Evolutionary conservation across 1,140 invertebrate species (phyloP), one percentile per base, ranked within the genome.

Genomic region (Calosoma granatense): DNA sequence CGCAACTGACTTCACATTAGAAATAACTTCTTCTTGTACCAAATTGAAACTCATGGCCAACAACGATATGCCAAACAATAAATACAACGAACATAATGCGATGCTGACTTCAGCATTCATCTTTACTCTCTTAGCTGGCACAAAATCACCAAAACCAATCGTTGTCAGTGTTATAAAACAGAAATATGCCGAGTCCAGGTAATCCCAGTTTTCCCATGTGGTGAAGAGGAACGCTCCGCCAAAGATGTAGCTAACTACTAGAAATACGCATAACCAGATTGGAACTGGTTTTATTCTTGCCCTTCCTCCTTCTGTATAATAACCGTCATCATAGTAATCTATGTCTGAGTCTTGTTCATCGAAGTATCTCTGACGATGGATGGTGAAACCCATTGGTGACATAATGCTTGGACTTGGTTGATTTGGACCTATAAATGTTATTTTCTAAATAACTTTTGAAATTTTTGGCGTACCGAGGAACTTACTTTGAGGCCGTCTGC

Each of bases 1-100:
- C 4, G 88, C 90, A 9, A 93, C 81, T 36, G 81, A 80, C 66
- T 91, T 91, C 0, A 93, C 89, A 64, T 89, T 88, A 52, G 83
- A 88, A 60, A 92, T 90, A 2, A 93, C 90, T 70, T 93, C 88
- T 68, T 93, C 90, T 72, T 94, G 91, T 19, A 97, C 93, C 60
- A 99, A 78, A 76, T 98, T 97, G 74, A 99, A 98, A 67, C 92
- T 95, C 97, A 99, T 99, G 19, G 95, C 95, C 54, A 99, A 73
- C 22, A 99, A 77, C 0, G 96, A 93, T 70, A 99, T 98, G 4
- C 96, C 96, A 70, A 97, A 95, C 12, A 99, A 77, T 56, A 97
- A 76, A 76, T 97, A 97, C 47, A 97, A 70, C 0, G 92, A 92
- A 66, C 91, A 94, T 17, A 97, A 81, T 0, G 94, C 91, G 59